These are phyloP conservation scores for Acromyrmex heyeri DNA, from an alignment of 1,140 invertebrate species.

Conservation along the genomic window DNA sequence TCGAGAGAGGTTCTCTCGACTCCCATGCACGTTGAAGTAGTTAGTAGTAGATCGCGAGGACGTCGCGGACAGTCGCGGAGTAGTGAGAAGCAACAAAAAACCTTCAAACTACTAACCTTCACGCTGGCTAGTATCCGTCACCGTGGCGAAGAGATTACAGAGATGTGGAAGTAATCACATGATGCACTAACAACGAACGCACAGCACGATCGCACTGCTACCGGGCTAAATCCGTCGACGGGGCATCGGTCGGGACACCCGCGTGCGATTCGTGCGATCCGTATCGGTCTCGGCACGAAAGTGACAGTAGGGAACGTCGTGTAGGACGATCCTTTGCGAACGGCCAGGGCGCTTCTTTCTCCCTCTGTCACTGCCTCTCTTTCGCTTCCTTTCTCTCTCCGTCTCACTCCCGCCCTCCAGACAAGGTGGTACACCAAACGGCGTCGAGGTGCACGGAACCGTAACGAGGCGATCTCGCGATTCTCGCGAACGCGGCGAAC, in stretches of 20 bases:
- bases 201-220: conserved; percentile 20
- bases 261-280: conserved; percentile 31
- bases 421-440: conserved; percentile 43
- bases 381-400: not conserved
- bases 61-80: not conserved
- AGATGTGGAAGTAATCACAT: conserved; percentile 75
- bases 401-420: conserved; percentile 21
- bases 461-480: conserved; percentile 31
- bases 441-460: conserved; percentile 25
- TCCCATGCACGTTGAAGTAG: no score
- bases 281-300: conserved; percentile 28
- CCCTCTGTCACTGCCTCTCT: not conserved
- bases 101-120: conserved; percentile 57
- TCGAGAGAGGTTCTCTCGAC: not conserved
- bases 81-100: not conserved
- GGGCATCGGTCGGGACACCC: conserved; percentile 46
- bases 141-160: conserved; percentile 53
- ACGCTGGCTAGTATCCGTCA: conserved; percentile 60
- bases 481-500: not conserved
- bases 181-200: conserved; percentile 69
- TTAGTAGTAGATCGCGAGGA: no score
- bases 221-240: conserved; percentile 45
- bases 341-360: conserved; percentile 34
- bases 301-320: conserved; percentile 49
- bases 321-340: conserved; percentile 26